Percentiles rank a stretch among this genome's conserved stretches.
These are phyloP conservation scores for Rhincodon typus DNA, from an alignment of 2,797 vertebrate genomes.

Conservation along the genomic window DNA sequence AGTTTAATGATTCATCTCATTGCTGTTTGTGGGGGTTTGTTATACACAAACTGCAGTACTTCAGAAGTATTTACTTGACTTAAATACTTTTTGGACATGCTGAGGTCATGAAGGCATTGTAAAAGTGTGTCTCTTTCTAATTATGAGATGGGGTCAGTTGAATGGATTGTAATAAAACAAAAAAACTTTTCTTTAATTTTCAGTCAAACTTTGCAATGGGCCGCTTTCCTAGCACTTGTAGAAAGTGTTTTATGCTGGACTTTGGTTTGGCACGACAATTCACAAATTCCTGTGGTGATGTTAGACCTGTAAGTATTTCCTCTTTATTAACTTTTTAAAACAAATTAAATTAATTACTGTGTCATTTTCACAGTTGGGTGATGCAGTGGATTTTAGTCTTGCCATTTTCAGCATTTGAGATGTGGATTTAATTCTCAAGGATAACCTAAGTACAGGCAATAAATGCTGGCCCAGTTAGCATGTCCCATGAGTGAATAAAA, in stretches of 20 bases:
- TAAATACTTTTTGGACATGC: not conserved
- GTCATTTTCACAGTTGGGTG: not conserved
- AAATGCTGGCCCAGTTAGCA: too few relatives aligned
- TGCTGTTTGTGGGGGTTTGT: not conserved
- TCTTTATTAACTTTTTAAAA: not conserved
- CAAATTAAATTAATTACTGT: not conserved
- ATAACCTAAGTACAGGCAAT: too few relatives aligned
- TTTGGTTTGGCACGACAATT: slow-evolving; percentile 96
- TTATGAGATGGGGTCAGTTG: not conserved
- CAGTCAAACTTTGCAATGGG: slow-evolving; percentile 99
- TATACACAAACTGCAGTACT: not conserved
- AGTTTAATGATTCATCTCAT: not conserved
- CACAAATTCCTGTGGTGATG: slow-evolving; percentile 95
- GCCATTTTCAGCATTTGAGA: not conserved
- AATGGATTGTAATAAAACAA: not conserved
- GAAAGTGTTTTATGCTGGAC: slow-evolving; percentile 97
- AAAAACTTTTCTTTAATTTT: slow-evolving; percentile 45
- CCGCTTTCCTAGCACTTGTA: slow-evolving; percentile 88
- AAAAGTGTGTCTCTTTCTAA: not conserved
- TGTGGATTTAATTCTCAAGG: not conserved
- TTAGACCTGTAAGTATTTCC: slow-evolving; percentile 82
- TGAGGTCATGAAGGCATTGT: not conserved
- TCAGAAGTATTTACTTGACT: not conserved
- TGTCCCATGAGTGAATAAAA: too few relatives aligned
- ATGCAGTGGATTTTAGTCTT: not conserved